Conservation (phyloP, 2,113 vertebrate species). For the Seriola quinqueradiata region DNA sequence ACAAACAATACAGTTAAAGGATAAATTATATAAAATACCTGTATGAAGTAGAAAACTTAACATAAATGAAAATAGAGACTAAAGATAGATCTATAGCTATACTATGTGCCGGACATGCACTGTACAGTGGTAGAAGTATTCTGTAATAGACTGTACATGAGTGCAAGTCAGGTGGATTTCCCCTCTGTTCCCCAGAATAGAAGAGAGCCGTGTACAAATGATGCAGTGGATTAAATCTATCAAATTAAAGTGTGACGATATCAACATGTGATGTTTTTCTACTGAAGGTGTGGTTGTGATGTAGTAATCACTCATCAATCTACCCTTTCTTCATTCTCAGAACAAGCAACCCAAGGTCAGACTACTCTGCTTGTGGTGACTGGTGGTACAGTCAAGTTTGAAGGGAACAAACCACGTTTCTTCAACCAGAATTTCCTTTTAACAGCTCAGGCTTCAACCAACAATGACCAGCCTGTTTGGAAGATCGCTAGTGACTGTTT, state of each 20-base stretch:
- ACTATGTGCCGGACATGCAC: neutral
- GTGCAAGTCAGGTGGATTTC: no score
- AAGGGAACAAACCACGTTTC: conserved; percentile 94
- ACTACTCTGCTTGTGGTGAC: conserved; percentile 95
- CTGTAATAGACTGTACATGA: no score
- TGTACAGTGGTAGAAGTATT: no score
- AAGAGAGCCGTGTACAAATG: neutral
- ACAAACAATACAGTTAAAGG: neutral
- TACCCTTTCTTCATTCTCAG: conserved; percentile 75
- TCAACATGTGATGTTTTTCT: neutral
- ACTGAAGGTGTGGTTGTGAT: neutral
- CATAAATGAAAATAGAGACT: no score
- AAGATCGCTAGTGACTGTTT: conserved; percentile 98
- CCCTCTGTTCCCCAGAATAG: no score
- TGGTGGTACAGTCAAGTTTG: conserved; percentile 94
- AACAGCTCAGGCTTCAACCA: conserved; percentile 91
- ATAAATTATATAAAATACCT: neutral
- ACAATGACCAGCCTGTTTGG: conserved; percentile 93
- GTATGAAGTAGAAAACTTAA: no score
- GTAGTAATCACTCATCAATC: neutral
- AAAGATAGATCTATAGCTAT: neutral
- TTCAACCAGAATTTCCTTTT: conserved; percentile 98
- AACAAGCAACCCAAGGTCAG: conserved; percentile 96
- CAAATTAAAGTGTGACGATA: neutral
- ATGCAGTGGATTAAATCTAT: neutral